Conservation (phyloP, 2,797 vertebrate genomes). For the Myripristis jacobus region DNA sequence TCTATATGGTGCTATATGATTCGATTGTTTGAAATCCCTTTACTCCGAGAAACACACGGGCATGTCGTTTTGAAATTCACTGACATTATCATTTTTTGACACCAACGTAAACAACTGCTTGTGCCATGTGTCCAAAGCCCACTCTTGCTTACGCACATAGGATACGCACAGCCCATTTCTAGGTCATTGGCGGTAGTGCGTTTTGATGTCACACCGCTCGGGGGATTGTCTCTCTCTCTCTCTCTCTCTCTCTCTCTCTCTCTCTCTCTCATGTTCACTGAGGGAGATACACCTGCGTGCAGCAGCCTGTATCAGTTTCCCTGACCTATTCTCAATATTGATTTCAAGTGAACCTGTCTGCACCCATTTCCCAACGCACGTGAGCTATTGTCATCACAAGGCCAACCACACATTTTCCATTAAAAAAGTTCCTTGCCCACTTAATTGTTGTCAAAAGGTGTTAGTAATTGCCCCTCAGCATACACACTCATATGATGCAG, state of each 20-base stretch:
- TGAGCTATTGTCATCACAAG: background rate
- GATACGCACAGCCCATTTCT: conserved; percentile 70
- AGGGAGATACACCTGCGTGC: conserved; percentile 36
- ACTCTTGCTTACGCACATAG: conserved; percentile 64
- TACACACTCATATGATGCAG: background rate
- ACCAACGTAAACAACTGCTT: conserved; percentile 53
- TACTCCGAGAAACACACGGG: conserved; percentile 10
- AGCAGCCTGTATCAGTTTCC: conserved; percentile 2
- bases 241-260: conserved; percentile 24
- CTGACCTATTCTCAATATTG: background rate
- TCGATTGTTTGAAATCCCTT: conserved; percentile 25
- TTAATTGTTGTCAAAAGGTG: background rate
- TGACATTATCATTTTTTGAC: conserved; percentile 15
- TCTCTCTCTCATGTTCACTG: conserved; percentile 37
- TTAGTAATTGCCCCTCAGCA: background rate
- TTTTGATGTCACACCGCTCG: conserved; percentile 71
- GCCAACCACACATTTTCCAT: background rate
- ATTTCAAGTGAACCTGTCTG: background rate
- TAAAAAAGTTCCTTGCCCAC: background rate
- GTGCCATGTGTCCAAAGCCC: conserved; percentile 52
- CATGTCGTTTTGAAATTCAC: conserved; percentile 29
- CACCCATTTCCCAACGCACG: background rate
- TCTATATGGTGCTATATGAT: background rate
- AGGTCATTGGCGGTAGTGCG: conserved; percentile 69
- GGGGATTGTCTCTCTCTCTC: conserved; percentile 49